Base-by-base conservation (phyloP, 2,888 invertebrate genomes). In the Drosophila mimetica region DNA sequence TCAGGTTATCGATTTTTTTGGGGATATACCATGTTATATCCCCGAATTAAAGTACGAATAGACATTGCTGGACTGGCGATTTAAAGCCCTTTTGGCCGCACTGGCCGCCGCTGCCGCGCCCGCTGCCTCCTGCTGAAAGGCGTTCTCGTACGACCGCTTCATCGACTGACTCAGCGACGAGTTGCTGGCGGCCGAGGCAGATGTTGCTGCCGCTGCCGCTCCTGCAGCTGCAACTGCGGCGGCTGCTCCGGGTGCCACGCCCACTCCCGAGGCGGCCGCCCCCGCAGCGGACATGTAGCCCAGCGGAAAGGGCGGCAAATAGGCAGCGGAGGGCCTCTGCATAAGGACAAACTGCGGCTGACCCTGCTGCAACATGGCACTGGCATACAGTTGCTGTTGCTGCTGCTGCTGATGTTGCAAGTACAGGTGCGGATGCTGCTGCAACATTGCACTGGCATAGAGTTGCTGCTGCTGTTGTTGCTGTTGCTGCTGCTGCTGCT, bases 111-210 rank as follows among this genome's bases (percentile, higher is more conserved):
- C 88, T 7, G 88, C 84, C 0, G 82, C 88, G 3, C 88, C 89
- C 20, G 88, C 74, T 0, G 86, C 77, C 28, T 91, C 93, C 11
- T 93, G 93, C 1, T 94, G 93, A 83, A 96, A 96, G 1, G 96
- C 95, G 83, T 94, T 94, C 41, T 96, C 96, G 92, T 95, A 96
- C 0, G 93, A 93, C 2, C 96, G 93, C 90, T 96, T 96, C 70
- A 95, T 93, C 42, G 92, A 93, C 28, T 86, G 77, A 1, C 82
- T 73, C 46, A 66, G 63, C 46, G 53, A 8, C 16, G 67, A 42
- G 28, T 52, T 42, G 53, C 42, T 14, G 22, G 42, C 60, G n/a
- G 52, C 60, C 11, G 67, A 20, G 6, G 42, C 72, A 1, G 76
- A 60, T 22, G 74, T 65, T 1, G 79, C 66, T 5, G 76, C 70